Evolutionary conservation across 2,797 vertebrate genomes (phyloP), one percentile per base, ranked within the genome.

Genomic region (Oceanodroma leucorhoa): DNA sequence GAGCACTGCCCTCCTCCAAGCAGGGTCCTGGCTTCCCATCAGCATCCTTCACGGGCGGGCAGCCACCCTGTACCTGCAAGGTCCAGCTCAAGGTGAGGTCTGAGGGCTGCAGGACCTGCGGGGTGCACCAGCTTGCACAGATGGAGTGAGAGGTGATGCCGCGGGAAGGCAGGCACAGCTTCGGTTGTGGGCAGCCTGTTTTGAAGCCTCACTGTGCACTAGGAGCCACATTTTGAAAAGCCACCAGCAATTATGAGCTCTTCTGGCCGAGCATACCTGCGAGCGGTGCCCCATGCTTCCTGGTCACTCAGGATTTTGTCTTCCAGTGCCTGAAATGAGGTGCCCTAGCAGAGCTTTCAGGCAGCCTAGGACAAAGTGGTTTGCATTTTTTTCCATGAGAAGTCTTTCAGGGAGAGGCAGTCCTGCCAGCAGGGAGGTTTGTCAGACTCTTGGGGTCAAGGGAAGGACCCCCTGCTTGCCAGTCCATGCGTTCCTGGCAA

Each of bases 91-190:
- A 93, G 89, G 77, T 90, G 58, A 90, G 81, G 36, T 91, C 58
- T 0, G 75, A 94, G 71, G 78, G 89, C 78, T 95, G 84, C 51
- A 48, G 89, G 66, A 95, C 87, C 38, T 79, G 73, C 75, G 50
- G 24, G 21, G 5, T 20, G 11, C 23, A 18, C 0, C 7, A 0
- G 19, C 17, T 67, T 1, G 0, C 16, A 36, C 0, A 3, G 19
- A 36, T 29, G 41, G 48, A 77, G 55, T 0, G 0, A 64, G 50
- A 24, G 12, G 14, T 24, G 36, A 11, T 88, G 77, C 27, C 0
- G 43, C 17, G 9, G 30, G 30, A 3, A 29, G 19, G 48, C 50
- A 16, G 27, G 64, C 17, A 27, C 38, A 9, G 46, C 17, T 5
- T n/a, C 5, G 14, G 21, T 14, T 23, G 34, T 53, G 60, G 76